These are phyloP conservation scores for Nemapogon koenigi DNA, from an alignment of 2,888 invertebrate genomes.

Conservation along the genomic window DNA sequence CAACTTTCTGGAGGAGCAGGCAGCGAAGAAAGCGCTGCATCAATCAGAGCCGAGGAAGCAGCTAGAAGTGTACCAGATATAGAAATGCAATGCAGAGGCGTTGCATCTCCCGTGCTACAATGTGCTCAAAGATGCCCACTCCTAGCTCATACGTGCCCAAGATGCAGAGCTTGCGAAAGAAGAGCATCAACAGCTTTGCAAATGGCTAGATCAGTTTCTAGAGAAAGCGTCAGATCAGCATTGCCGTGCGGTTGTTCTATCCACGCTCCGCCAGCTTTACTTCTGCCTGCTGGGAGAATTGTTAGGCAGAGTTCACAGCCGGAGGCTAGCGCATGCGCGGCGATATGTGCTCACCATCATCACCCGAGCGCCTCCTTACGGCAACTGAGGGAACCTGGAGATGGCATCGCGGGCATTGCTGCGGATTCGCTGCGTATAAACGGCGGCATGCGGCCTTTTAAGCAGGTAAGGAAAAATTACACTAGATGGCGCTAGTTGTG, in stretches of 20 bases:
- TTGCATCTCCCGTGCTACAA: conserved; percentile 63
- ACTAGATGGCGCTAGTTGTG: conserved; percentile 47
- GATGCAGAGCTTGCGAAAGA: conserved; percentile 75
- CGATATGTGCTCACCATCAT: conserved; percentile 69
- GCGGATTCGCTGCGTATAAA: conserved; percentile 95
- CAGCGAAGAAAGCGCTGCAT: conserved; percentile 76
- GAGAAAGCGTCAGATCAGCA: conserved; percentile 79
- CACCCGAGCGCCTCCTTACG: conserved; percentile 86
- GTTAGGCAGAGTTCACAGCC: conserved; percentile 90
- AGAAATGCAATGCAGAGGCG: conserved; percentile 76
- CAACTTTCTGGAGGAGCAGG: conserved; percentile 76
- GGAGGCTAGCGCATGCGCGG: conserved; percentile 73
- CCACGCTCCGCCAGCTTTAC: conserved; percentile 70
- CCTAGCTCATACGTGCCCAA: conserved; percentile 69
- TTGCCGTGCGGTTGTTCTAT: conserved; percentile 66
- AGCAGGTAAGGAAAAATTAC: conserved; percentile 74
- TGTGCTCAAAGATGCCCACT: conserved; percentile 70
- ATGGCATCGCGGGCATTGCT: conserved; percentile 93
- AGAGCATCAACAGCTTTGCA: conserved; percentile 80
- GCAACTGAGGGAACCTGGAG: conserved; percentile 81
- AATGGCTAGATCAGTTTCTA: conserved; percentile 84
- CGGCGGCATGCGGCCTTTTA: conserved; percentile 95
- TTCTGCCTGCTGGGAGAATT: conserved; percentile 79
- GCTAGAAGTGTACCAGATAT: conserved; percentile 83
- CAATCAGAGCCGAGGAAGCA: conserved; percentile 68